phyloP scores from a whole-genome alignment of 2,113 vertebrate genomes.

The Gnathochromis pfefferi region DNA sequence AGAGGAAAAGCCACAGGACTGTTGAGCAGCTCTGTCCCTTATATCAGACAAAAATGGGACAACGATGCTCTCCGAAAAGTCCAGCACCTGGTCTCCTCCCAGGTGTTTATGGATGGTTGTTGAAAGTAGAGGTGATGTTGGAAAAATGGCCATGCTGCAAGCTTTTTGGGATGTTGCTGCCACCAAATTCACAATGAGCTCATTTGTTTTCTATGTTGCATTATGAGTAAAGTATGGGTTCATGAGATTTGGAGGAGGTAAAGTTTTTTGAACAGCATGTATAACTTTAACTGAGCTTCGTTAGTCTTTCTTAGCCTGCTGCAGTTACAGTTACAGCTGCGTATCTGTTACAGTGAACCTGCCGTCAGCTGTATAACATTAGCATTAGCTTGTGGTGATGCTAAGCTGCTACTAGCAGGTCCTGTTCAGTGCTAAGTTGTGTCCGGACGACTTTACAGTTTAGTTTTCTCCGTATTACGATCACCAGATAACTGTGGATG shows the following conservation, averaged over 20 bases:
- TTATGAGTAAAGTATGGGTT: not conserved
- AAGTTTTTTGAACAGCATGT: no score
- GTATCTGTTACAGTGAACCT: no score
- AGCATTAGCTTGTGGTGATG: no score
- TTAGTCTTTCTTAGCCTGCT: no score
- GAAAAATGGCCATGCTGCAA: not conserved
- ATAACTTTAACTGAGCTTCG: no score
- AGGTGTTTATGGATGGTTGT: not conserved
- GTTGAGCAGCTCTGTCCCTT: not conserved
- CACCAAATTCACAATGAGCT: not conserved
- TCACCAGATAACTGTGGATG: no score
- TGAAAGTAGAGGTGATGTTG: not conserved
- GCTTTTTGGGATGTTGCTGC: not conserved
- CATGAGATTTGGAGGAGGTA: not conserved
- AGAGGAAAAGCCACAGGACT: accelerated
- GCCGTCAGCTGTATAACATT: no score
- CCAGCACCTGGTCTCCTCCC: not conserved
- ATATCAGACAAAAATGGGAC: not conserved
- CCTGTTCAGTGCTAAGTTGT: no score
- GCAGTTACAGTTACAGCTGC: no score
- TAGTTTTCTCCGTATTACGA: no score
- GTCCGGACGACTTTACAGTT: no score
- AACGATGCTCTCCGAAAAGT: accelerated
- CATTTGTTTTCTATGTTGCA: accelerated
- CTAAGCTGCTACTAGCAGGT: no score